phyloP scores from a whole-genome alignment of 1,140 invertebrate species.

The Homarus americanus region DNA sequence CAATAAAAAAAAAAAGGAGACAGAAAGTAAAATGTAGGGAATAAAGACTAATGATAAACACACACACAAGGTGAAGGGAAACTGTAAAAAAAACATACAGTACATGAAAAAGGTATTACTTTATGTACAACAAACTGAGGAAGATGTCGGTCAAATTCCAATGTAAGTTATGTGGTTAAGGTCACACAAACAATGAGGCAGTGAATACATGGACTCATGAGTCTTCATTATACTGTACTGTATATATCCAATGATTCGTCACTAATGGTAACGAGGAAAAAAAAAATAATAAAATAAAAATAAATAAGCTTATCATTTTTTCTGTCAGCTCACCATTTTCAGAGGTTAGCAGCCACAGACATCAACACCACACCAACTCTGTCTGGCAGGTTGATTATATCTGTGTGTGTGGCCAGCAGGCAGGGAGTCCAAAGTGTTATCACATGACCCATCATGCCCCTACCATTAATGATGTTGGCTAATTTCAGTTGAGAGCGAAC shows the following conservation, averaged over 20 bases:
- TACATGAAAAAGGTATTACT: not conserved
- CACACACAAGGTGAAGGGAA: not conserved
- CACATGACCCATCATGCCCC: not conserved
- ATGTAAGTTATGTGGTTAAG: not conserved
- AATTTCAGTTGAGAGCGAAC: not conserved
- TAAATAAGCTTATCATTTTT: too few relatives aligned
- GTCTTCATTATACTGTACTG: not conserved
- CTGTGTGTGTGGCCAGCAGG: too few relatives aligned
- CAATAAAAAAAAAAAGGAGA: not conserved
- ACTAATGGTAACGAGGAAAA: too few relatives aligned
- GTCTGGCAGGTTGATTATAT: too few relatives aligned
- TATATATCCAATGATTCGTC: not conserved
- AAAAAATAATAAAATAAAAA: too few relatives aligned
- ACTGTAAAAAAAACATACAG: not conserved
- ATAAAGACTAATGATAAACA: not conserved
- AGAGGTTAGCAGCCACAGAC: too few relatives aligned
- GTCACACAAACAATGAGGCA: not conserved
- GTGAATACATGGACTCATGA: not conserved
- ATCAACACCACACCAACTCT: too few relatives aligned
- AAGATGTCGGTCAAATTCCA: too few relatives aligned
- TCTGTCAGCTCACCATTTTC: too few relatives aligned
- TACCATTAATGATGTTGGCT: not conserved
- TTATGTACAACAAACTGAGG: not conserved
- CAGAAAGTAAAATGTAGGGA: not conserved
- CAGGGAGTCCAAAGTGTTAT: too few relatives aligned